Evolutionary conservation across 2,797 vertebrate genomes (phyloP), one percentile per base, ranked within the genome.

Genomic region (Knipowitschia caucasica): DNA sequence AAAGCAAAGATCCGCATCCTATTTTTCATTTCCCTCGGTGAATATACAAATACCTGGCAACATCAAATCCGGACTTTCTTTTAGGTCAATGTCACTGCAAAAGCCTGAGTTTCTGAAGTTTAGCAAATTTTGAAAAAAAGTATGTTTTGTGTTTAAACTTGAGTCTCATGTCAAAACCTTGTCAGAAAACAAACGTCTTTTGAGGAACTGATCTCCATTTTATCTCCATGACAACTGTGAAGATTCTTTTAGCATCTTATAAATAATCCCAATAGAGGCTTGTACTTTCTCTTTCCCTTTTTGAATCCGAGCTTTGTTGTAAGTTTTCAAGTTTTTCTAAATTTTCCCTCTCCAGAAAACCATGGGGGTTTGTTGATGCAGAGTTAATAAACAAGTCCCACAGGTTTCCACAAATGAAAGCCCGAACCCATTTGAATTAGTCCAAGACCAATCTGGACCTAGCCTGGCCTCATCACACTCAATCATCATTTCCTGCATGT

Each of bases 161-260:
- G 23, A 25, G 24, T 14, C 23, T 44, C 23, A n/a, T 27, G 42
- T 44, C 42, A 44, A 44, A 44, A n/a, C 24, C 24, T 15, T 44
- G 42, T 44, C 42, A 44, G 15, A 44, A 44, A 44, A 14, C 15
- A 44, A 43, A 11, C 6, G 18, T 44, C 25, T 44, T 27, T 26
- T 44, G 42, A 44, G 24, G 24, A 27, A 44, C 12, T 44, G 42
- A 44, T 26, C 15, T 26, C 8, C 7, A 44, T 27, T 44, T 44
- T 26, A 44, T 44, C 42, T 27, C 6, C 42, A 10, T 27, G 24
- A 26, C 25, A 8, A 26, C 42, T 26, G n/a, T 26, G 24, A 26
- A 44, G 42, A 44, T 26, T 17, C n/a, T 27, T 27, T 44, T 26
- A 44, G 42, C 24, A 9, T 27, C 24, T 44, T 27, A 26, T 44